Conservation (phyloP, 1,140 invertebrate species). For the Parapsyche elsis region DNA sequence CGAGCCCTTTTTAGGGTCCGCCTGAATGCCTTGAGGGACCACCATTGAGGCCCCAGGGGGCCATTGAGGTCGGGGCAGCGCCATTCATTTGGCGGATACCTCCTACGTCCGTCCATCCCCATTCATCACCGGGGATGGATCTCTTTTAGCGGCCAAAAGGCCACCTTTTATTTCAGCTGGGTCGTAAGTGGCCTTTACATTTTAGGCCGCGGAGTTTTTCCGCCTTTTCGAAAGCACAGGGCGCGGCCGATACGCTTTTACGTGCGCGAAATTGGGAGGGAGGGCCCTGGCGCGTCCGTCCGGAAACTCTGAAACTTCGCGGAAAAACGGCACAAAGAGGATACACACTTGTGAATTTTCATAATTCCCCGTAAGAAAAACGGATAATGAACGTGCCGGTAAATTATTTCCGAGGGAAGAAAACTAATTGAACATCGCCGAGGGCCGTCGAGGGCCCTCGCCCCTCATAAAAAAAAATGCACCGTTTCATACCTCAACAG, state of each 20-base stretch:
- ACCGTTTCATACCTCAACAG: neutral
- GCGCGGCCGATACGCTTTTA: slow-evolving; percentile 24
- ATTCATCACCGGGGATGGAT: slow-evolving; percentile 37
- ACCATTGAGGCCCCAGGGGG: slow-evolving; percentile 25
- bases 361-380: slow-evolving; percentile 17
- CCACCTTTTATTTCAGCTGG: slow-evolving; percentile 42
- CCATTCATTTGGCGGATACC: slow-evolving; percentile 13
- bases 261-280: slow-evolving; percentile 36
- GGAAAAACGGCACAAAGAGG: neutral
- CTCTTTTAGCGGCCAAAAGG: slow-evolving; percentile 44
- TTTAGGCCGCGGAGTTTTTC: slow-evolving; percentile 29
- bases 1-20: slow-evolving; percentile 1
- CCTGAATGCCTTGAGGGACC: slow-evolving; percentile 44
- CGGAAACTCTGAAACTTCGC: neutral
- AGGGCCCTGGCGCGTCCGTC: slow-evolving; percentile 20
- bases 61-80: slow-evolving; percentile 26
- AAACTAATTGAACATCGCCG: slow-evolving; percentile 27
- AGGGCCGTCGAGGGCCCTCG: neutral
- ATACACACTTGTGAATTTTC: slow-evolving; percentile 27
- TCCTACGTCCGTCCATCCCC: slow-evolving; percentile 30
- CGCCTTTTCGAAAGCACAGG: slow-evolving; percentile 13
- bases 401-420: slow-evolving; percentile 24
- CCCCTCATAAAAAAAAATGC: neutral
- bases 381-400: slow-evolving; percentile 14
- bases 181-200: slow-evolving; percentile 45